A percentile compares a stretch with the other conserved stretches of the same genome.
Evolutionary conservation across 2,888 invertebrate species (phyloP).

Genomic region (Trichopria drosophilae): DNA sequence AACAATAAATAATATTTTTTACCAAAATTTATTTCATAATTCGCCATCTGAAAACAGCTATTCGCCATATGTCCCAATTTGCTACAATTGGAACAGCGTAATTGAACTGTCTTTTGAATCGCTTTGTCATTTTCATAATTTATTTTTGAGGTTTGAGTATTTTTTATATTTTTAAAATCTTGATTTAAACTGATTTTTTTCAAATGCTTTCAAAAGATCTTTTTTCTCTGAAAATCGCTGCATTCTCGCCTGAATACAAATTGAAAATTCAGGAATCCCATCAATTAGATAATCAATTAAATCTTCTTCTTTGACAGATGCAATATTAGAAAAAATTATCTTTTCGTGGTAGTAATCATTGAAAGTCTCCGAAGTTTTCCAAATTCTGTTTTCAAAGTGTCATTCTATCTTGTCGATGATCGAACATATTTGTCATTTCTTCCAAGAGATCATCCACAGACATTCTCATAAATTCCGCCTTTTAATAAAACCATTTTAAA

Average conservation of each 20-base stretch:
- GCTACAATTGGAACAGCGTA: too few relatives aligned
- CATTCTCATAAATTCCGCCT: conserved; percentile 17
- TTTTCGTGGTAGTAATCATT: too few relatives aligned
- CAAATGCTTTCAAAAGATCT: conserved; percentile 17
- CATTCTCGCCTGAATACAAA: conserved; percentile 21
- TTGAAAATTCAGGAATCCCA: conserved; percentile 7
- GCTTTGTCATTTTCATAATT: too few relatives aligned
- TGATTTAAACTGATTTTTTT: conserved; percentile 16
- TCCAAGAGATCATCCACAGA: neutral
- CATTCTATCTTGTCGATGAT: conserved; percentile 12
- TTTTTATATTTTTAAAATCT: neutral
- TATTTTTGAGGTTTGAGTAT: too few relatives aligned
- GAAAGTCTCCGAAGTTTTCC: conserved; percentile 17
- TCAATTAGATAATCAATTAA: too few relatives aligned
- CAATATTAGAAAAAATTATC: too few relatives aligned
- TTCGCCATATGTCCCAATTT: too few relatives aligned
- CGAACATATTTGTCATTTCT: conserved; percentile 19
- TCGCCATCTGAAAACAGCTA: too few relatives aligned
- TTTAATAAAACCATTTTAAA: conserved; percentile 23
- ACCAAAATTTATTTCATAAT: too few relatives aligned
- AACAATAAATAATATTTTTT: too few relatives aligned
- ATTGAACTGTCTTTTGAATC: too few relatives aligned
- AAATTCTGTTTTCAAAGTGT: conserved; percentile 9
- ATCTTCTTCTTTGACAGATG: conserved; percentile 21
- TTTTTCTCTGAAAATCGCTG: conserved; percentile 7